A percentile compares a stretch with the other conserved stretches of the same genome.
Conservation (phyloP, 35 echinoderm and acorn worm species). For the Stichopus chloronotus region DNA sequence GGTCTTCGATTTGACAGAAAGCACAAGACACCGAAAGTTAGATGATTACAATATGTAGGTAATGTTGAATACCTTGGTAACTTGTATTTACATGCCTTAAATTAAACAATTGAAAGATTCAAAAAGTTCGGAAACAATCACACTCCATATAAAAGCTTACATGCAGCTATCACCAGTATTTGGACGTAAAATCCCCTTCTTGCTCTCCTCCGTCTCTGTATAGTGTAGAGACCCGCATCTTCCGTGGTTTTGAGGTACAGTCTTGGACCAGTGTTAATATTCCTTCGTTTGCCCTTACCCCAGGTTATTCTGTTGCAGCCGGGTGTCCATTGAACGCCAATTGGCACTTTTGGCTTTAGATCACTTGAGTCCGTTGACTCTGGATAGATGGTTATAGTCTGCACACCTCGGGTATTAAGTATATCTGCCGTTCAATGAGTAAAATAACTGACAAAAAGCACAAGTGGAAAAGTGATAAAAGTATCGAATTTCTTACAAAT, state of each 20-base stretch:
- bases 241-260: neutral
- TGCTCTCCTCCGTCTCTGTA: neutral
- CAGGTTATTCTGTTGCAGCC: neutral
- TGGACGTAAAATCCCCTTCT: neutral
- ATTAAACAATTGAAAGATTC: too few species aligned
- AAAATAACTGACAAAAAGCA: neutral
- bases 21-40: too few species aligned
- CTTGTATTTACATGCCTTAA: too few species aligned
- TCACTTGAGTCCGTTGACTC: too few species aligned
- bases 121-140: too few species aligned
- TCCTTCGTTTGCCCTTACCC: neutral
- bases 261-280: neutral
- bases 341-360: neutral
- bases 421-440: neutral
- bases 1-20: too few species aligned
- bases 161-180: neutral
- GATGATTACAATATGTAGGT: too few species aligned
- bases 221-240: conserved; percentile 27
- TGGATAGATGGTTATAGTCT: conserved; percentile 7
- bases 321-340: conserved; percentile 1
- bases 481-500: too few species aligned
- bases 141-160: neutral
- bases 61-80: too few species aligned
- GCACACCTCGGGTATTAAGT: conserved; percentile 4
- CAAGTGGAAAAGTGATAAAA: too few species aligned